Evolutionary conservation across 2,113 vertebrate genomes (phyloP).

Genomic region (Colaptes auratus): DNA sequence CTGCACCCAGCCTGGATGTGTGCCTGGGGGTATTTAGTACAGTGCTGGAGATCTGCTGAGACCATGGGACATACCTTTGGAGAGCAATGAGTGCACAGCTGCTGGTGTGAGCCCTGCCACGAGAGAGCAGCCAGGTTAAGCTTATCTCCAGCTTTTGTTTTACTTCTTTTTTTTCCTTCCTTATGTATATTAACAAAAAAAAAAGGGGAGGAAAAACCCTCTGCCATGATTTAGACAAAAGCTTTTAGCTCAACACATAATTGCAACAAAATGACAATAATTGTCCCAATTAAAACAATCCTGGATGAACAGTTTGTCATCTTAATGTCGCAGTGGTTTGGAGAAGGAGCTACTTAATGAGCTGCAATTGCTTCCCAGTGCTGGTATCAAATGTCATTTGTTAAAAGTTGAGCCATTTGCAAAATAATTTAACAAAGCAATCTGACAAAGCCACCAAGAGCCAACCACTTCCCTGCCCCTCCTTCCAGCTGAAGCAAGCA

Average conservation of each 20-base stretch:
- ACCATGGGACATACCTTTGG: constrained; percentile 58
- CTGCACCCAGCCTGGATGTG: too few relatives aligned
- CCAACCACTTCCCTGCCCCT: constrained; percentile 79
- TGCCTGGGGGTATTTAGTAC: background rate
- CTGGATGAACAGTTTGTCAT: constrained; percentile 97
- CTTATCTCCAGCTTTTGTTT: constrained; percentile 77
- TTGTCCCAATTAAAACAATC: constrained; percentile 99
- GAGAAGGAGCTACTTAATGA: constrained; percentile 95
- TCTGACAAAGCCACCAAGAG: constrained; percentile 82
- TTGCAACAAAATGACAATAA: constrained; percentile 99
- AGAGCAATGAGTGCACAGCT: constrained; percentile 62
- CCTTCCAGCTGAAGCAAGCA: constrained; percentile 83
- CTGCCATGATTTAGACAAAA: constrained; percentile 89
- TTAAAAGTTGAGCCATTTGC: constrained; percentile 89
- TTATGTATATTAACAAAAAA: constrained; percentile 84
- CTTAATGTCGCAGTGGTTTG: constrained; percentile 94
- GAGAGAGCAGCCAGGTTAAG: constrained; percentile 69
- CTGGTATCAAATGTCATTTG: constrained; percentile 93
- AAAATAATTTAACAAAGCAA: constrained; percentile 88
- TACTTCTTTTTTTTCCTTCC: constrained; percentile 75
- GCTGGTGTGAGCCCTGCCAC: constrained; percentile 59
- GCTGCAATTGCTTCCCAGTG: constrained; percentile 90
- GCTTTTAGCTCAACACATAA: constrained; percentile 93
- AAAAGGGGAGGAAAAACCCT: background rate
- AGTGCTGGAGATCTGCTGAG: constrained; percentile 52